Evolutionary conservation across 2,888 invertebrate species (phyloP).

Genomic region (Mythimna ferrago): DNA sequence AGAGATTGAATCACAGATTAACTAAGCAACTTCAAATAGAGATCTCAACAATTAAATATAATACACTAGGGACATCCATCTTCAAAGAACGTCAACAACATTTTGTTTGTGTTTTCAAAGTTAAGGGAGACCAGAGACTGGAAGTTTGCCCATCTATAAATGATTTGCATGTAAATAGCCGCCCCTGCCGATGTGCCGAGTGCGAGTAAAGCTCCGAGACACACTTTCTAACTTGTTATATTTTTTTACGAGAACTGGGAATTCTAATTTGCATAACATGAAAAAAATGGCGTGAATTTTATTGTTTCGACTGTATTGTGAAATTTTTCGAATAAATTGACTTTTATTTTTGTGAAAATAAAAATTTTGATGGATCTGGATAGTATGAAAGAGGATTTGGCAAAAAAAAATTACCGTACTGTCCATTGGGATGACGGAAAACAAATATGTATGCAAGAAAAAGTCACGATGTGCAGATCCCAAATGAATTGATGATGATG

Average conservation of each 20-base stretch:
- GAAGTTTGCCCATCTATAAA: constrained; percentile 70
- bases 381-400: background rate
- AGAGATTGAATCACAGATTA: constrained; percentile 1
- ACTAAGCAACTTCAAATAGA: constrained; percentile 12
- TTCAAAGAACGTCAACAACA: constrained; percentile 66
- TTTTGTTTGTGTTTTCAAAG: constrained; percentile 68
- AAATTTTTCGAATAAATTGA: background rate
- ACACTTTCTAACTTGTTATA: constrained; percentile 83
- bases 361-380: background rate
- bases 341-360: background rate
- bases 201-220: constrained; percentile 67
- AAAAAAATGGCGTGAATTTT: constrained; percentile 46
- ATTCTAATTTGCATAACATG: constrained; percentile 56
- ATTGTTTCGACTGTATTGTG: constrained; percentile 22
- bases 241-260: constrained; percentile 61
- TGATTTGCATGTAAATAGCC: constrained; percentile 86
- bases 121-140: constrained; percentile 58
- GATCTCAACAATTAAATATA: constrained; percentile 16
- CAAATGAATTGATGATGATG: background rate
- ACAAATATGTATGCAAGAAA: too few species aligned
- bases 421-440: too few species aligned
- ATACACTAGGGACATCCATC: constrained; percentile 66
- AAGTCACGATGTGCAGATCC: too few species aligned
- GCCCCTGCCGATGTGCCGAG: constrained; percentile 65
- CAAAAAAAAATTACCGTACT: too few species aligned